These are phyloP conservation scores for Ctenosaura bakeri DNA, from an alignment of 2,797 vertebrate species.

Conservation along the genomic window DNA sequence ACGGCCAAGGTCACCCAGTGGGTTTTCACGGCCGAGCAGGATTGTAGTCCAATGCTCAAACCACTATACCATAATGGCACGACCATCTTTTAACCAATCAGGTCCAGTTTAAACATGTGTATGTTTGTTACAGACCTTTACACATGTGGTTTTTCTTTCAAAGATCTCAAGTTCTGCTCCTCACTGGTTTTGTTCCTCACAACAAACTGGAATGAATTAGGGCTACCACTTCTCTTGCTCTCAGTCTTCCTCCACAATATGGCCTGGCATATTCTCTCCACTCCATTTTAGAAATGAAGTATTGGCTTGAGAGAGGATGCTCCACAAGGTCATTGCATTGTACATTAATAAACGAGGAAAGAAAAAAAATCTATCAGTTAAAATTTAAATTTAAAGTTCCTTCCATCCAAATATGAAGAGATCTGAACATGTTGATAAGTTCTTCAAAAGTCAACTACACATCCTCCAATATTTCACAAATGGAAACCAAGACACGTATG, in stretches of 20 bases:
- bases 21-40: no score
- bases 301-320: slow-evolving; percentile 27
- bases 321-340: slow-evolving; percentile 28
- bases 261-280: background rate
- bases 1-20: no score
- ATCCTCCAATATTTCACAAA: no score
- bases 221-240: no score
- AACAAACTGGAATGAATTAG: background rate
- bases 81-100: background rate
- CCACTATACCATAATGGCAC: background rate
- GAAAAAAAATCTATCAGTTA: no score
- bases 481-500: no score
- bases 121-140: background rate
- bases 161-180: background rate
- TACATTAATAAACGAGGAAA: slow-evolving; percentile 33
- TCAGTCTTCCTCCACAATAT: background rate
- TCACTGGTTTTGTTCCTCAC: background rate
- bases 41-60: no score
- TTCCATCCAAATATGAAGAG: no score
- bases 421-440: no score
- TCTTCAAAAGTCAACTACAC: no score
- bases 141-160: background rate
- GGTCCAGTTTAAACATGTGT: background rate
- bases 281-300: background rate
- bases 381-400: no score